phyloP scores from a whole-genome alignment of 2,113 vertebrate genomes.

The Bubalus kerabau region DNA sequence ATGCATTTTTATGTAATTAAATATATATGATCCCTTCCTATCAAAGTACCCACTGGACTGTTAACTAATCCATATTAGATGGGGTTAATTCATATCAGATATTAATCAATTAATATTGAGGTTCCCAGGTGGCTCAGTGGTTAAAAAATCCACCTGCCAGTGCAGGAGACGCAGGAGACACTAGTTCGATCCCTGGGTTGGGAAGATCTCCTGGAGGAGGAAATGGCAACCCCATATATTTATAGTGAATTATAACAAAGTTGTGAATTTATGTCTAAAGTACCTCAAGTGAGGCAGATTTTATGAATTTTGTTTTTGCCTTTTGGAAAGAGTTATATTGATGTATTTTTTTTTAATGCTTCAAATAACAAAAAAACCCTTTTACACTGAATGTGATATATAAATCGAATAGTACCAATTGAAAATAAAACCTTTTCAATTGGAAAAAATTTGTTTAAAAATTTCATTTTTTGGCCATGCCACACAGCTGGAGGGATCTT shows the following conservation, averaged over 20 bases:
- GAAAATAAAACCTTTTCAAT: background rate
- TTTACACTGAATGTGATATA: background rate
- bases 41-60: background rate
- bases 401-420: background rate
- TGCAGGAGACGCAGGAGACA: background rate
- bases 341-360: background rate
- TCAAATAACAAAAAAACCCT: background rate
- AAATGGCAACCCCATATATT: background rate
- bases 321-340: background rate
- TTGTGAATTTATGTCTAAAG: background rate
- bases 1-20: background rate
- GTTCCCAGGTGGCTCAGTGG: background rate
- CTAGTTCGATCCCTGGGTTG: background rate
- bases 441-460: background rate
- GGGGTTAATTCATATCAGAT: background rate
- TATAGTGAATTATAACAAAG: background rate
- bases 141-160: background rate
- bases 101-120: background rate
- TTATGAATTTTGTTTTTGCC: conserved; percentile 17
- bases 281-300: background rate
- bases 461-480: background rate
- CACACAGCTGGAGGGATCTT: background rate
- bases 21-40: background rate
- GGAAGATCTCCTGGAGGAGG: background rate
- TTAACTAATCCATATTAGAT: conserved; percentile 20